Conservation (phyloP, 2,113 vertebrate genomes). For the Raja brachyura region DNA sequence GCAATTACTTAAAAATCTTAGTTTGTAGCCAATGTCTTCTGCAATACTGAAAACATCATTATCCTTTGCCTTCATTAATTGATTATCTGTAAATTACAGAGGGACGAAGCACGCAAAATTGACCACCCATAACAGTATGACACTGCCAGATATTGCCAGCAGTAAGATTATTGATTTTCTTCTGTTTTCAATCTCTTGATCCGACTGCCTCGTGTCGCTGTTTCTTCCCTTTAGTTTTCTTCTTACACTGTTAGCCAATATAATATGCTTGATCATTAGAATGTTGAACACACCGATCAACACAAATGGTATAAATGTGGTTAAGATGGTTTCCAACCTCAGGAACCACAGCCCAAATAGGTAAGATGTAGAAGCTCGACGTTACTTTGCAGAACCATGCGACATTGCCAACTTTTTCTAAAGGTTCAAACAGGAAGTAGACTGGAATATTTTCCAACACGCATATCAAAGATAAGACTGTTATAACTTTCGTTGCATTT, state of each 20-base stretch:
- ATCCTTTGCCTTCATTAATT: no score
- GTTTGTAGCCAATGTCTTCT: no score
- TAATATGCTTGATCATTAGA: not conserved
- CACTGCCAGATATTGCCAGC: no score
- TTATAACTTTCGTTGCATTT: not conserved
- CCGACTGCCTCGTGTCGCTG: no score
- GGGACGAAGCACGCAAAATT: no score
- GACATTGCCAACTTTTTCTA: not conserved
- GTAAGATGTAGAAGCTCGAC: not conserved
- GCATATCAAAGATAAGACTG: not conserved
- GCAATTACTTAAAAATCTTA: no score
- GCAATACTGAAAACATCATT: no score
- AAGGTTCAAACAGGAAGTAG: not conserved
- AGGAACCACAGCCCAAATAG: not conserved
- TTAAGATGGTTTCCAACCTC: not conserved
- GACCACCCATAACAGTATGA: no score
- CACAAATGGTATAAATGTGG: not conserved
- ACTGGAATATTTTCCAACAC: not conserved
- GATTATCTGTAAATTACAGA: no score
- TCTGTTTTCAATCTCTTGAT: no score
- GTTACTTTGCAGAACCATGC: not conserved
- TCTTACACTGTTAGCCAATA: not conserved
- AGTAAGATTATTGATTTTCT: no score
- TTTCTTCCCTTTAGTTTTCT: not conserved
- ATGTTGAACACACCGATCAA: not conserved